Conservation (phyloP, 2,797 vertebrate genomes). For the Erpetoichthys calabaricus region DNA sequence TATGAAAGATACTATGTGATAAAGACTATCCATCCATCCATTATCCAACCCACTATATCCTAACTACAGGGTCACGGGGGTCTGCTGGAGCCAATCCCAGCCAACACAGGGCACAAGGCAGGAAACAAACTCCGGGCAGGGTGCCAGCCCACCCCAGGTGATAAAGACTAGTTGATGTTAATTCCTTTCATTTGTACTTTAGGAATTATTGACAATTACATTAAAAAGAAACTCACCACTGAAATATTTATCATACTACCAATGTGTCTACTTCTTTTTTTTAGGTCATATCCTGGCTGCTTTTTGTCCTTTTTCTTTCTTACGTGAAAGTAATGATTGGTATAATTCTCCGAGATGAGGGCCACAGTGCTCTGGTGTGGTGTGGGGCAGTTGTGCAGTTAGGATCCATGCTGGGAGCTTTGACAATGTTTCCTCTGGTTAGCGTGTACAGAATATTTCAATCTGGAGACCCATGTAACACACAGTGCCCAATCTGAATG, state of each 20-base stretch:
- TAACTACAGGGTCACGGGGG: no score
- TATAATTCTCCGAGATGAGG: conserved; percentile 59
- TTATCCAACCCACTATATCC: no score
- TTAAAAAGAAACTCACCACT: not conserved
- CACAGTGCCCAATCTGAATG: conserved; percentile 34
- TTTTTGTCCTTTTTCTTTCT: conserved; percentile 57
- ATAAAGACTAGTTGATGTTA: no score
- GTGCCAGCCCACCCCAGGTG: no score
- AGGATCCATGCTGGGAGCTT: conserved; percentile 62
- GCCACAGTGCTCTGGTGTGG: conserved; percentile 67
- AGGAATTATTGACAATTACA: no score
- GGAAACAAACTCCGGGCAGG: no score
- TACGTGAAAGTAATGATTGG: conserved; percentile 71
- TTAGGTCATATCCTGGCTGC: conserved; percentile 58
- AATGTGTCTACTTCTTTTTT: conserved; percentile 8
- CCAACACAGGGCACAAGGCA: no score
- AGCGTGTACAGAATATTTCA: conserved; percentile 52
- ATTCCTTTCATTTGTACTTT: no score
- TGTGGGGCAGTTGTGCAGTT: conserved; percentile 68
- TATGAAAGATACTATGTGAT: no score
- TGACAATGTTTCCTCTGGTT: conserved; percentile 62
- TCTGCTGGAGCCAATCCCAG: no score
- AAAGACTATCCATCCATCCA: no score
- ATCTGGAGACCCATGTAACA: conserved; percentile 58
- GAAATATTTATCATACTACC: not conserved